Evolutionary conservation across 2,797 vertebrate genomes (phyloP).

Genomic region (Gouania willdenowi): DNA sequence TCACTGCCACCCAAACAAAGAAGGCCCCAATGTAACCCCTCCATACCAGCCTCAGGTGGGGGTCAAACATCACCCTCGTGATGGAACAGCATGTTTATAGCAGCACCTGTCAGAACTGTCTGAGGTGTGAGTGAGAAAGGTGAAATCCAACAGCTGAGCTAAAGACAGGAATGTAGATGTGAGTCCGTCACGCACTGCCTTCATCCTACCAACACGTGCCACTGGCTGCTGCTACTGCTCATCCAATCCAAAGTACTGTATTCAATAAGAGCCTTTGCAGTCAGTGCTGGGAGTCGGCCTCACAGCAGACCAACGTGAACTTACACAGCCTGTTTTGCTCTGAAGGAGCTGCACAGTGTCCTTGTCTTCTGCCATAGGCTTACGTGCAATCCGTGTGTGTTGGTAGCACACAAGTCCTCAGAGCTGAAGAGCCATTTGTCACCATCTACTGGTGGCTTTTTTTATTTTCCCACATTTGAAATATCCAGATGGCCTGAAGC

Average conservation of each 20-base stretch:
- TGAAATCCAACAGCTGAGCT: constrained; percentile 37
- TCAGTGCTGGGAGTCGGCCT: constrained; percentile 33
- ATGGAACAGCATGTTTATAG: too few relatives aligned
- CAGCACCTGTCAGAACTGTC: constrained; percentile 31
- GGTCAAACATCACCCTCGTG: too few relatives aligned
- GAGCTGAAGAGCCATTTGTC: constrained; percentile 2
- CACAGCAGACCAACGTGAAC: too few relatives aligned
- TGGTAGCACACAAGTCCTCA: constrained; percentile 19
- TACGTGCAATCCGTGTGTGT: too few relatives aligned
- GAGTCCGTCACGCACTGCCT: constrained; percentile 43
- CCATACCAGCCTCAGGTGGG: too few relatives aligned
- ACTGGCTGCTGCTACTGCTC: constrained; percentile 28
- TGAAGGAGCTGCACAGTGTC: too few relatives aligned
- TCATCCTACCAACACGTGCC: constrained; percentile 22
- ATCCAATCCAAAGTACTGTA: constrained; percentile 50
- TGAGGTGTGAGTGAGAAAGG: constrained; percentile 21
- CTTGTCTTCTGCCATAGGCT: too few relatives aligned
- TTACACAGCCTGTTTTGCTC: too few relatives aligned
- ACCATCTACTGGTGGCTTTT: constrained; percentile 33
- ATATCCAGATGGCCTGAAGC: constrained; percentile 20
- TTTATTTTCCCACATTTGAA: neutral
- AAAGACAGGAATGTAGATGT: constrained; percentile 33
- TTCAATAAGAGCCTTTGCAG: constrained; percentile 39
- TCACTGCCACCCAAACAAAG: too few relatives aligned
- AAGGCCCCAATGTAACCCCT: too few relatives aligned